Base-by-base conservation (phyloP, 1,140 invertebrate genomes). In the Caenorhabditis elegans region DNA sequence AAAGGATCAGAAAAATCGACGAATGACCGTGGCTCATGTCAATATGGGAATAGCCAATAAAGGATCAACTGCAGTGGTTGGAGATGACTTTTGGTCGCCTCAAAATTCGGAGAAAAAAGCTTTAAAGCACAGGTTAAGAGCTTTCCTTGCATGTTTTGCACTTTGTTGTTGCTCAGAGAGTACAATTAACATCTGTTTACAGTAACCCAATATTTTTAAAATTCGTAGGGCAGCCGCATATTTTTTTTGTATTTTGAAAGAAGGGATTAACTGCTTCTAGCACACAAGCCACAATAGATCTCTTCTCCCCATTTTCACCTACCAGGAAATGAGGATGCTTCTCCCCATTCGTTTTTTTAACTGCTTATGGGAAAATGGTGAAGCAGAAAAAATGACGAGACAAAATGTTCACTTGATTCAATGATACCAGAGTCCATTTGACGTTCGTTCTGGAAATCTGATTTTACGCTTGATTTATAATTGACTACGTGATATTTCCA, bases 51-150 rank as follows among this genome's bases (percentile, higher is more conserved):
- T 43, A 0, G 34, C 60, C 31, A 70, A 43, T 13, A 70, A 43
- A 13, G 34, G 60, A 36, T 43, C 34, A 11, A 70, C 34, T 19
- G 15, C 60, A 3, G 60, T 70, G 1, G 60, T 70, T 39, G 60
- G 34, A 70, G 34, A 70, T 13, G 60, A 70, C 31, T 70, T 70
- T 39, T 70, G 60, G 60, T 70, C 60, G 22, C 60, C 60, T 24
- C 60, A 70, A 22, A 70, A 70, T 22, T 36, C 34, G 60, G 60
- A 70, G 60, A 70, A 43, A 24, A 36, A 39, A 13, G 60, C 34
- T 22, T n/a, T 39, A n/a, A 70, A 43, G 28, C 60, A 70, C 17
- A 70, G 60, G 60, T 70, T 70, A 70, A 39, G 15, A 15, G 39
- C 6, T 8, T 8, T 43, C 5, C 39, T 43, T n/a, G n/a, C n/a